Evolutionary conservation across 2,888 invertebrate genomes (phyloP), one percentile per base, ranked within the genome.

Genomic region (Tortricodes alternella): DNA sequence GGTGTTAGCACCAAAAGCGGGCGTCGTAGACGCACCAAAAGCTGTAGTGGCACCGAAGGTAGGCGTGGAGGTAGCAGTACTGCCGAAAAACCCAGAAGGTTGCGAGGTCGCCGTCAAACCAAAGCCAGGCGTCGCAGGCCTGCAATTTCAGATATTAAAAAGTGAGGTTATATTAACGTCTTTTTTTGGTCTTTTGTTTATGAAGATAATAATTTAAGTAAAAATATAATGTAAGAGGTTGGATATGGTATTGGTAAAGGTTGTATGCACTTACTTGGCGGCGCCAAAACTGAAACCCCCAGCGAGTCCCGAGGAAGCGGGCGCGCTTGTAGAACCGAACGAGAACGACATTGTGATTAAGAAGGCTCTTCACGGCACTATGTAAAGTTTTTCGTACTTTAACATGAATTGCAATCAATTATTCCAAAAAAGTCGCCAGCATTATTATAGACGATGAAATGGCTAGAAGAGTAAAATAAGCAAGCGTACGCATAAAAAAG

Each of bases 281-380:
- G 83, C 85, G 61, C 87, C 89, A 73, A 91, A 91, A 72, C 77
- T 86, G 58, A 91, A 91, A 11, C 91, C 86, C 23, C 78, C 74
- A 3, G 79, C 59, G 18, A 87, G 78, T 1, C 80, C 80, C 34
- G 83, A 72, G 18, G 81, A 77, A n/a, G 89, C 89, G 18, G 90
- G 89, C 43, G 91, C 89, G 71, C 89, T 89, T n/a, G 89, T 78
- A 46, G 88, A 78, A 32, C 86, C 86, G 60, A 91, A 91, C 3
- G 85, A 82, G 76, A 91, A 89, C 49, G 89, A 84, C 89, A 90
- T 89, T 57, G 63, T 78, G 21, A 38, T 13, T 27, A 21, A 34
- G 13, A 32, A 7, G 15, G 18, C 38, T 35, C n/a, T 43, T 16
- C 18, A 48, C 21, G 5, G 24, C 16, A 37, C 41, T 15, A 8